Conservation (phyloP, 2,888 invertebrate species). For the Limenitis camilla region DNA sequence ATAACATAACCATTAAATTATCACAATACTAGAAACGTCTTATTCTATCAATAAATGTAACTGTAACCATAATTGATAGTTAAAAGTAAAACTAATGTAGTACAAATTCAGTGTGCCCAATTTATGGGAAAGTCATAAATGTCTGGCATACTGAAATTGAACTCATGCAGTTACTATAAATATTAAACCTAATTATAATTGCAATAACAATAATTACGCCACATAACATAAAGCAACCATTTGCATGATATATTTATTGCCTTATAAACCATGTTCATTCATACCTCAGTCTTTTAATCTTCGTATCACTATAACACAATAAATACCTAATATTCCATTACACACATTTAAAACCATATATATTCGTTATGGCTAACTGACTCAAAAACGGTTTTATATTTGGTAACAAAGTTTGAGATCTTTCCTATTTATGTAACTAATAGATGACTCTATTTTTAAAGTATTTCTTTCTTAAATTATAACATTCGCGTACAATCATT, state of each 20-base stretch:
- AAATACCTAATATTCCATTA: background rate
- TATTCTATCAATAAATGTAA: background rate
- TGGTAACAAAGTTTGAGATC: background rate
- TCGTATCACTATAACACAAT: background rate
- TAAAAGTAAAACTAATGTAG: background rate
- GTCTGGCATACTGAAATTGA: too few species aligned
- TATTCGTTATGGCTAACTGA: background rate
- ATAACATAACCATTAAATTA: conserved; percentile 17
- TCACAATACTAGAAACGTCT: conserved; percentile 22
- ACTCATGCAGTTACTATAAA: too few species aligned
- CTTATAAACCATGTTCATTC: conserved; percentile 28
- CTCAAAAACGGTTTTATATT: background rate
- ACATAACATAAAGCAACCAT: background rate
- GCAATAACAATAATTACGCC: background rate
- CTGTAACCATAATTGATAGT: background rate
- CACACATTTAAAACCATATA: background rate
- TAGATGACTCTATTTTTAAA: too few species aligned
- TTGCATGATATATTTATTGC: background rate
- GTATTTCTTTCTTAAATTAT: too few species aligned
- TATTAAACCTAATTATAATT: too few species aligned
- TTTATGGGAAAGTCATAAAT: too few species aligned
- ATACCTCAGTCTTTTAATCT: conserved; percentile 49
- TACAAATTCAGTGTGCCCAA: too few species aligned
- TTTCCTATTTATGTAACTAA: background rate
- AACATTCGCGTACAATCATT: too few species aligned